Conservation (phyloP, 92 coral and sea anemone genomes). For the Nematostella vectensis region DNA sequence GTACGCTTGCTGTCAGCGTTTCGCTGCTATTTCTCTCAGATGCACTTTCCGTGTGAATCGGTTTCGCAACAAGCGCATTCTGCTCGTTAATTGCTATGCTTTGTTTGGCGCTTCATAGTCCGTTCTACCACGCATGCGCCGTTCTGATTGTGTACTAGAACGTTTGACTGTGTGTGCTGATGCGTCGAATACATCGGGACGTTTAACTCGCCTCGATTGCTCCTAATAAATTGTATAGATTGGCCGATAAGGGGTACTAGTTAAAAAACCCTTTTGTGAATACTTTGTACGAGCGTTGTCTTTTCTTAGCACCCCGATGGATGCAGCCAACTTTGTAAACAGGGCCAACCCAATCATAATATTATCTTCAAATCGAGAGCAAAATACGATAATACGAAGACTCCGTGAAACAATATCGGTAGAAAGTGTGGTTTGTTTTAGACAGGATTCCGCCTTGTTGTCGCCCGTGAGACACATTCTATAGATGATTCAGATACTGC, state of each 20-base stretch:
- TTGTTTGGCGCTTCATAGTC: slow-evolving; percentile 36
- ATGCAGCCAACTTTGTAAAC: slow-evolving; percentile 47
- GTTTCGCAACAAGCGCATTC: slow-evolving; percentile 33
- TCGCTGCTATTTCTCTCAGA: slow-evolving; percentile 23
- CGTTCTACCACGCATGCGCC: background rate
- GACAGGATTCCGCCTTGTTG: slow-evolving; percentile 96
- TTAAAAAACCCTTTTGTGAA: slow-evolving; percentile 23
- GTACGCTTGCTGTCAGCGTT: slow-evolving; percentile 14
- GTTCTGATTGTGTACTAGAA: no score
- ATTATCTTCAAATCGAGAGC: slow-evolving; percentile 52
- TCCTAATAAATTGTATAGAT: slow-evolving; percentile 59
- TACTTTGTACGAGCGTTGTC: slow-evolving; percentile 27
- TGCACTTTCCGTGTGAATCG: slow-evolving; percentile 46
- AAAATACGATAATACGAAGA: slow-evolving; percentile 45
- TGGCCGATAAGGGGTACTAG: slow-evolving; percentile 42
- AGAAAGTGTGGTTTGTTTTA: slow-evolving; percentile 96
- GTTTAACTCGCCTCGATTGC: slow-evolving; percentile 51
- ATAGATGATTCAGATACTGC: slow-evolving; percentile 94
- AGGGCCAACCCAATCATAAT: slow-evolving; percentile 75
- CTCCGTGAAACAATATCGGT: slow-evolving; percentile 86
- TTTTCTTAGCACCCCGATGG: slow-evolving; percentile 20
- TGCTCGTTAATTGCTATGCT: slow-evolving; percentile 44
- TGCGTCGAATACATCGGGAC: slow-evolving; percentile 34
- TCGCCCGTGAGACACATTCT: slow-evolving; percentile 98
- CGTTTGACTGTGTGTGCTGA: background rate